A percentile compares a stretch with the other conserved stretches of the same genome.
These are phyloP conservation scores for Clusia tigrina DNA, from an alignment of 2,888 invertebrate species.

Conservation along the genomic window DNA sequence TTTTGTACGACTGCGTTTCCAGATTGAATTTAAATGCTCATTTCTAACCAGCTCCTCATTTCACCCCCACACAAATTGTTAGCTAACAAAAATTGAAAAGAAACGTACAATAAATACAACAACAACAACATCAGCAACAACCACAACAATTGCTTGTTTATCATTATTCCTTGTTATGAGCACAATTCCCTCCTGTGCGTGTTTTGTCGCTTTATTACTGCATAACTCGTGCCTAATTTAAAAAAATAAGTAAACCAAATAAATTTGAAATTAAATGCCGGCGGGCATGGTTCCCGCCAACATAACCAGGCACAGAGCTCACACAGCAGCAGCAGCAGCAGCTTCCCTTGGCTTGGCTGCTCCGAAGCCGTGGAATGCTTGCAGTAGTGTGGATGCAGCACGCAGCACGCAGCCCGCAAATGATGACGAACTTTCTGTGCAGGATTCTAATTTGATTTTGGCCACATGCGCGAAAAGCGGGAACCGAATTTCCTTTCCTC, in stretches of 20 bases:
- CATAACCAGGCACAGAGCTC: too few relatives aligned
- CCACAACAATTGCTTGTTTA: background rate
- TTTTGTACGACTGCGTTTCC: too few relatives aligned
- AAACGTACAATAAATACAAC: too few relatives aligned
- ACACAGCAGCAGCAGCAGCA: too few relatives aligned
- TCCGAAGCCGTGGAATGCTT: too few relatives aligned
- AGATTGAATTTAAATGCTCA: too few relatives aligned
- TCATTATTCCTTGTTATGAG: background rate
- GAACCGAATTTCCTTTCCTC: too few relatives aligned
- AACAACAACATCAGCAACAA: background rate
- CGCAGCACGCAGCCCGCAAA: background rate
- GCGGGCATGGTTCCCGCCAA: constrained; percentile 34
- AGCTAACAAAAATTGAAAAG: too few relatives aligned
- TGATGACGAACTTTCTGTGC: constrained; percentile 49
- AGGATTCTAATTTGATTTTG: constrained; percentile 56
- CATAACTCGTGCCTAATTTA: background rate
- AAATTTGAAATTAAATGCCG: constrained; percentile 42
- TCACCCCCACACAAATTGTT: background rate
- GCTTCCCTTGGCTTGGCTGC: background rate
- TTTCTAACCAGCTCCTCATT: too few relatives aligned
- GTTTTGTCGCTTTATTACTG: background rate
- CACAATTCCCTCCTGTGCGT: background rate
- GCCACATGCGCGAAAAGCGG: constrained; percentile 39
- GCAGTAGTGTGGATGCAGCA: constrained; percentile 4
- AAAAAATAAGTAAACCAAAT: constrained; percentile 11